A percentile compares a stretch with the other conserved stretches of the same genome.
These are phyloP conservation scores for Cygnus buccinator DNA, from an alignment of 2,113 vertebrate species.

Conservation along the genomic window DNA sequence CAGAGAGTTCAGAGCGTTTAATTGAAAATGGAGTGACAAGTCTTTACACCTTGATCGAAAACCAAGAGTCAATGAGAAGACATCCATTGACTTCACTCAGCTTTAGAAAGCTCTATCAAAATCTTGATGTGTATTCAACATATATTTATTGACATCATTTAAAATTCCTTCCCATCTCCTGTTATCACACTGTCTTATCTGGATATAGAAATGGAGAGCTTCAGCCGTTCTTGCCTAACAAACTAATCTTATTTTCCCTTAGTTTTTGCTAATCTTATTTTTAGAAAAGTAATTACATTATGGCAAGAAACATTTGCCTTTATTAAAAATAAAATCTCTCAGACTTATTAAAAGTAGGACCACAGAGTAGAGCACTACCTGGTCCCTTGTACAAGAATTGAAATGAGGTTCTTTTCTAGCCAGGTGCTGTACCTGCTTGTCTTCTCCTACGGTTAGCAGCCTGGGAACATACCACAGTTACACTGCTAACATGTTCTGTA, in stretches of 20 bases:
- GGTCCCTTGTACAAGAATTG: neutral
- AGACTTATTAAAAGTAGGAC: neutral
- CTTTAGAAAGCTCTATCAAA: neutral
- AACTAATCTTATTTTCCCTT: neutral
- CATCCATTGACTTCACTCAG: neutral
- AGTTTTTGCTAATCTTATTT: neutral
- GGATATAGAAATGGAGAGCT: neutral
- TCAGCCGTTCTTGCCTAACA: neutral
- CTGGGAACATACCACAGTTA: neutral
- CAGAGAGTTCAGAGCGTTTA: neutral
- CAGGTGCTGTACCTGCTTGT: rapidly evolving
- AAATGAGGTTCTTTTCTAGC: neutral
- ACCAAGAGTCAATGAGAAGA: neutral
- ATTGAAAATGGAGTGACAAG: constrained; percentile 4
- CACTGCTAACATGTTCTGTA: neutral
- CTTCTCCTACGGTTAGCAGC: neutral
- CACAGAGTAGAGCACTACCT: neutral
- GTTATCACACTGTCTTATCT: neutral
- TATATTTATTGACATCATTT: neutral
- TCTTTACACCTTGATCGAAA: neutral
- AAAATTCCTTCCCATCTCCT: neutral
- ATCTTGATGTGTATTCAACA: neutral
- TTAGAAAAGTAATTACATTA: neutral
- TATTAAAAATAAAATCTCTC: neutral
- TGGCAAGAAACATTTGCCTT: neutral